phyloP scores from a whole-genome alignment of 1,140 invertebrate genomes.

The Marisa cornuarietis region DNA sequence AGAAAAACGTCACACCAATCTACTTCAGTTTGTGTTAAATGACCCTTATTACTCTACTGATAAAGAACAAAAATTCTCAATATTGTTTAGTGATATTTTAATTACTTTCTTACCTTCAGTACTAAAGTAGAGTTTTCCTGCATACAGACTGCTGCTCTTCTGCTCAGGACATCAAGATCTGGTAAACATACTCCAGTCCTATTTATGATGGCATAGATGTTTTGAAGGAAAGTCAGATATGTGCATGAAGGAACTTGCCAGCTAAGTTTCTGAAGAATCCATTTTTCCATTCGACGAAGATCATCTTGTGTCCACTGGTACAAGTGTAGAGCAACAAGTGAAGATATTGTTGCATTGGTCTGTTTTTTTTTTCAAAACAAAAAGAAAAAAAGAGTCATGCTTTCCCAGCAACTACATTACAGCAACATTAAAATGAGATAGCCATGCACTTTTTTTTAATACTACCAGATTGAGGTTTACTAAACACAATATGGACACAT shows the following conservation, averaged over 20 bases:
- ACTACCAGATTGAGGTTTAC: background rate
- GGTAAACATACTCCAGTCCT: no score
- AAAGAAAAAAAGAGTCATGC: no score
- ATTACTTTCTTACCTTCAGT: background rate
- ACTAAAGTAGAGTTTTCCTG: slow-evolving; percentile 8
- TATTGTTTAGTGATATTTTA: no score
- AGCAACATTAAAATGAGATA: no score
- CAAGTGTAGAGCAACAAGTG: background rate
- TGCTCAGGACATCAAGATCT: background rate
- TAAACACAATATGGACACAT: background rate
- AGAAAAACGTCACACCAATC: no score
- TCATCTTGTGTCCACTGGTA: slow-evolving; percentile 18
- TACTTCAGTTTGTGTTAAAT: no score
- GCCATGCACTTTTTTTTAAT: no score
- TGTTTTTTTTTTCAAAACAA: background rate
- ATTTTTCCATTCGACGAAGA: slow-evolving; percentile 17
- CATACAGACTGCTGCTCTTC: background rate
- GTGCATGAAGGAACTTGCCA: slow-evolving; percentile 11
- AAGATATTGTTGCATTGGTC: background rate
- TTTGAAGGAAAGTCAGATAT: slow-evolving; percentile 9
- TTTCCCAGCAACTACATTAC: background rate
- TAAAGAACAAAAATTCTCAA: no score
- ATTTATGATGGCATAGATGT: no score
- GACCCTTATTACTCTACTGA: no score
- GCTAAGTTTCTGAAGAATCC: slow-evolving; percentile 3